Evolutionary conservation across 2,888 invertebrate species (phyloP).

Genomic region (Ditula angustiorana): DNA sequence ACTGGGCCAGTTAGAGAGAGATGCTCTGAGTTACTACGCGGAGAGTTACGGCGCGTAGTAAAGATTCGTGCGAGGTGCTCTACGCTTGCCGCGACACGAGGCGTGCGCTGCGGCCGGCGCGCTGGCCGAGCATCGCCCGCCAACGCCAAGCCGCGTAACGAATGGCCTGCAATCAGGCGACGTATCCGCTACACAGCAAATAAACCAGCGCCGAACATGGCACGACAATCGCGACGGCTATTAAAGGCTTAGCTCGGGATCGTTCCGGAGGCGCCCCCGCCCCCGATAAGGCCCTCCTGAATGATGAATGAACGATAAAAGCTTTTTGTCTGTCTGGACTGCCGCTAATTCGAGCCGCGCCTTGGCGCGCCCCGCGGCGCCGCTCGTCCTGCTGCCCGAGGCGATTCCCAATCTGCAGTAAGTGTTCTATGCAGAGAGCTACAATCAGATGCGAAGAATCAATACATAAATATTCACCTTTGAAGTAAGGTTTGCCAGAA

Average conservation of each 20-base stretch:
- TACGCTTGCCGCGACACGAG: too few relatives aligned
- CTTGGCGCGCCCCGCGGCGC: neutral
- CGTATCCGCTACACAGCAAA: too few relatives aligned
- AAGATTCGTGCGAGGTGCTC: too few relatives aligned
- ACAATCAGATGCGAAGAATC: neutral
- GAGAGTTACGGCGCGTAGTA: too few relatives aligned
- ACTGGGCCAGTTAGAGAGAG: too few relatives aligned
- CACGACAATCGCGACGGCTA: neutral
- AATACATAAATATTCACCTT: slow-evolving; percentile 10
- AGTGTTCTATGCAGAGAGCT: neutral
- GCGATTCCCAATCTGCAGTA: too few relatives aligned
- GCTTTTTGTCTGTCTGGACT: slow-evolving; percentile 47
- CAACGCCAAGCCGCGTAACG: neutral
- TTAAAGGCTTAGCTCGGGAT: neutral
- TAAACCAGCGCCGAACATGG: neutral
- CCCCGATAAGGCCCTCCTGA: slow-evolving; percentile 43
- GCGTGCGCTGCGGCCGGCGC: too few relatives aligned
- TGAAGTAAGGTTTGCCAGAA: slow-evolving; percentile 11
- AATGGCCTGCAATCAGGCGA: neutral
- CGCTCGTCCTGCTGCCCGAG: neutral
- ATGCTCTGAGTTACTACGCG: too few relatives aligned
- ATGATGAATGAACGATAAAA: slow-evolving; percentile 62
- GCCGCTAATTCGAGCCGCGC: slow-evolving; percentile 44
- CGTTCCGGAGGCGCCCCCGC: neutral
- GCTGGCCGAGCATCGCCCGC: neutral